Conservation (phyloP, 2,797 vertebrate species). For the Pantherophis vulpinus region DNA sequence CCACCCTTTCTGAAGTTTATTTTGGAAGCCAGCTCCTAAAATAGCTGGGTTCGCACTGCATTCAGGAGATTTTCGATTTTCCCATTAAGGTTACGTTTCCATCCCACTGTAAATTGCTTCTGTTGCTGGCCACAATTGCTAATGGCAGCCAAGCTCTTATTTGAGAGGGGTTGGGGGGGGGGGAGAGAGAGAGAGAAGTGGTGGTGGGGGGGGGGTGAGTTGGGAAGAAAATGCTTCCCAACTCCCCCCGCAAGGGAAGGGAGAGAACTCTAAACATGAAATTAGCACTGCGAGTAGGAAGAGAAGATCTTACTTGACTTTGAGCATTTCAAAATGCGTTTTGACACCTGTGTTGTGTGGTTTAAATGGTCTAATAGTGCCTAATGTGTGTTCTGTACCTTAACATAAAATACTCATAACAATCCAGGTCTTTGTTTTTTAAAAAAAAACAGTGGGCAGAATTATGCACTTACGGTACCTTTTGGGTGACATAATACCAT, state of each 20-base stretch:
- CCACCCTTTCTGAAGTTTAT: background rate
- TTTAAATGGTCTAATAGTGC: background rate
- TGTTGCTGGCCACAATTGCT: background rate
- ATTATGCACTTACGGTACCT: too few relatives aligned
- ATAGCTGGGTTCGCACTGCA: background rate
- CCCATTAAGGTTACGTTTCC: background rate
- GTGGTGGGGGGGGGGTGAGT: too few relatives aligned
- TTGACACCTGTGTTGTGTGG: background rate
- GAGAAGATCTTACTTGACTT: background rate
- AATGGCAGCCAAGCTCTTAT: background rate
- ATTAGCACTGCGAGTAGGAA: background rate
- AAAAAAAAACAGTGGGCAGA: background rate
- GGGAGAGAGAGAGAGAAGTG: too few relatives aligned
- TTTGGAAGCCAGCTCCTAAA: constrained; percentile 22
- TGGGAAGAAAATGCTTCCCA: background rate
- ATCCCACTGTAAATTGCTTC: background rate
- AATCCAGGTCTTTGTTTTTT: background rate
- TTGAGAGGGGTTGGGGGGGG: too few relatives aligned
- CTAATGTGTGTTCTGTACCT: background rate
- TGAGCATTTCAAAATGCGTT: background rate
- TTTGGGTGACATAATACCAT: too few relatives aligned
- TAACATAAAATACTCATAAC: background rate
- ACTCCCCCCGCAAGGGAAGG: background rate
- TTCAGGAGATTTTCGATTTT: background rate
- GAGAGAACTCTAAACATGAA: too few relatives aligned